These are phyloP conservation scores for Gonatopus flavifemur DNA, from an alignment of 1,140 invertebrate genomes.

Conservation along the genomic window DNA sequence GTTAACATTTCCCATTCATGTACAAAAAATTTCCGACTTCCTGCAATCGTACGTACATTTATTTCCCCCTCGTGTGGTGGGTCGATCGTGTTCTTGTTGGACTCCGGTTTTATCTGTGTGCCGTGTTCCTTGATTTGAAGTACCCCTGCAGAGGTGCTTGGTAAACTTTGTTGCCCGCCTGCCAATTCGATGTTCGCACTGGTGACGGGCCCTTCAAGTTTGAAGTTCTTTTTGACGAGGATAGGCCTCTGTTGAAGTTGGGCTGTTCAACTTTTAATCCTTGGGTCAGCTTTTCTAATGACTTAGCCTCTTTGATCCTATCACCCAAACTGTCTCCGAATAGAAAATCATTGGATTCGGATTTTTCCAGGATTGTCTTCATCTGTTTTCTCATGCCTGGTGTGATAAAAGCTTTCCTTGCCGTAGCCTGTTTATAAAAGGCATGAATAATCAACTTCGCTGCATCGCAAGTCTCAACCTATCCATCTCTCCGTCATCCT, in stretches of 20 bases:
- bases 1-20: no score
- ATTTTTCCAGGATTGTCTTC: background rate
- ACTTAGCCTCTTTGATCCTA: background rate
- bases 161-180: no score
- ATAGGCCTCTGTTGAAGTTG: background rate
- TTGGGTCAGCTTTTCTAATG: background rate
- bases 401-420: conserved; percentile 10
- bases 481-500: background rate
- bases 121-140: no score
- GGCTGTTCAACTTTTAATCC: no score
- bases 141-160: no score
- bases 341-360: background rate
- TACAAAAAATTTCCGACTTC: no score
- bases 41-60: no score
- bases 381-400: background rate
- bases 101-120: no score
- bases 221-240: background rate
- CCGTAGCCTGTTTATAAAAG: background rate
- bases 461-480: background rate
- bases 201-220: background rate
- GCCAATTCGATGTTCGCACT: no score
- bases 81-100: no score
- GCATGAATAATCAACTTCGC: background rate
- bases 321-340: background rate
- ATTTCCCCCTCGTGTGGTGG: no score